phyloP scores from a whole-genome alignment of 2,888 invertebrate species.

The Syritta pipiens region DNA sequence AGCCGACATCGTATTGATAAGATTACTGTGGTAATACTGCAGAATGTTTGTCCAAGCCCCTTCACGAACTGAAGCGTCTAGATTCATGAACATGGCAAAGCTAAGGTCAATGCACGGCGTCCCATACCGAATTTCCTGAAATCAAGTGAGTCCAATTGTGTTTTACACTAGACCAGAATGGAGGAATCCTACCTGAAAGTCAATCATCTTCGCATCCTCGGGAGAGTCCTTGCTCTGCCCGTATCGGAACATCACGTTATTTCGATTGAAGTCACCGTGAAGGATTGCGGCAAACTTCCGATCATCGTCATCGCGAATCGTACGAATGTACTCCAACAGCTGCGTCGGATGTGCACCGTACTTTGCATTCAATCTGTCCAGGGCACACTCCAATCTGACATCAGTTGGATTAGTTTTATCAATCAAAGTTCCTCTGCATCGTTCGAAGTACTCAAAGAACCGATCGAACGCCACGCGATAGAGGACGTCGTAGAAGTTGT shows the following conservation, averaged over 20 bases:
- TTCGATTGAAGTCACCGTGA: constrained; percentile 78
- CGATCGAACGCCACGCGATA: constrained; percentile 76
- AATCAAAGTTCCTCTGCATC: constrained; percentile 59
- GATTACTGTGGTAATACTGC: constrained; percentile 73
- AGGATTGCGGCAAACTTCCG: constrained; percentile 74
- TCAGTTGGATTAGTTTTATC: constrained; percentile 55
- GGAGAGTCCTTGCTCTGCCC: constrained; percentile 36
- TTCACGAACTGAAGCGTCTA: constrained; percentile 71
- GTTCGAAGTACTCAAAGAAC: constrained; percentile 75
- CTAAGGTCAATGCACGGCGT: constrained; percentile 76
- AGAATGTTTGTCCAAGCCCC: constrained; percentile 73
- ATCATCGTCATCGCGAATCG: constrained; percentile 70
- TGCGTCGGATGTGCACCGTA: constrained; percentile 73
- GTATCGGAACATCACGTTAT: constrained; percentile 78
- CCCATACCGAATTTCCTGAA: constrained; percentile 75
- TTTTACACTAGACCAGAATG: no score
- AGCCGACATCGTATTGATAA: constrained; percentile 72
- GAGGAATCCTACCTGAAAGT: constrained; percentile 75
- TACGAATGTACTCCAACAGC: constrained; percentile 74
- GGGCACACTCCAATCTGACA: constrained; percentile 68
- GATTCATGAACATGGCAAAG: constrained; percentile 77
- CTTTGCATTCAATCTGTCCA: constrained; percentile 72
- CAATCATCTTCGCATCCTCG: constrained; percentile 75
- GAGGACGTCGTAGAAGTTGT: constrained; percentile 73
- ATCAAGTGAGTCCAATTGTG: background rate